Base-by-base conservation (phyloP, 2,888 invertebrate species). In the Andrena praecox region DNA sequence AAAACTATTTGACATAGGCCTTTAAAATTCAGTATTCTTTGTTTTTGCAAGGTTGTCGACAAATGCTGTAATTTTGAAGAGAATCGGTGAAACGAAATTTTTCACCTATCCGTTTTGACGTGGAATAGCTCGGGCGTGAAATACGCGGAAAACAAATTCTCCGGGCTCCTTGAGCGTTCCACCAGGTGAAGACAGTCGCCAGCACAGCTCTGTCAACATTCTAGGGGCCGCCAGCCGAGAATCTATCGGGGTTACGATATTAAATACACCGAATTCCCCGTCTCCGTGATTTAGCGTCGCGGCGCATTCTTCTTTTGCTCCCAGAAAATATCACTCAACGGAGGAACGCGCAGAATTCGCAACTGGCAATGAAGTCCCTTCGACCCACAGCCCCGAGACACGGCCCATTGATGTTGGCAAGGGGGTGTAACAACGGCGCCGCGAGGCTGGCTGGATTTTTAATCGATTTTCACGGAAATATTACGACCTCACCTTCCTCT, bases 241-340 rank as follows among this genome's bases (percentile, higher is more conserved):
- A 31, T n/a, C 24, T 31, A 35, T 54, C 35, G 10, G 20, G 29
- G 52, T 31, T 27, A 20, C 35, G 69, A 69, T 77, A 80, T 74
- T 73, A 80, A 83, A 80, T 63, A 72, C 67, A 56, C 54, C 72
- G 35, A 67, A 76, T 75, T 67, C 54, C 60, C 27, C 68, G 66
- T 56, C 59, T 16, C 27, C 64, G 71, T 72, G 66, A 77, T 72
- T 77, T 52, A 72, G 33, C 48, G n/a, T 33, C 63, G 50, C 35
- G 24, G 27, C 60, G 68, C 59, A 72, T 72, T 72, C 71, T 63
- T 42, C 50, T 69, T 64, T 35, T 54, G 24, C 48, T 62, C 31
- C 64, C 27, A 35, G 35, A 69, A 63, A 64, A 68, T 82, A 66
- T 72, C 74, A 67, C 68, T 52, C 54, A 33, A 20, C 27, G n/a